Conservation (phyloP, 2,888 invertebrate genomes). For the Agrochola lychnidis region DNA sequence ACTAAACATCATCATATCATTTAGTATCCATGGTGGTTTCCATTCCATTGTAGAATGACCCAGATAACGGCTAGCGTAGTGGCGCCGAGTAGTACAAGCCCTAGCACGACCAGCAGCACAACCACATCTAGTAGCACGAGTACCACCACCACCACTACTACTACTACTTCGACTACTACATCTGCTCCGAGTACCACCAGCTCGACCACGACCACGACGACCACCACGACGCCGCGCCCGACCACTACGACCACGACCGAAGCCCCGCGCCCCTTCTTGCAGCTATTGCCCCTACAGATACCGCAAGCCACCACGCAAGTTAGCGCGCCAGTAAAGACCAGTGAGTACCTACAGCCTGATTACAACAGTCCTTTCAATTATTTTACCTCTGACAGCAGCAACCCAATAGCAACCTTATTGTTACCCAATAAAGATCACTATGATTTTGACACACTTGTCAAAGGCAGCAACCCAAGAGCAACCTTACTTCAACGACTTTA, state of each 20-base stretch:
- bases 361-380: background rate
- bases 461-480: background rate
- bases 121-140: conserved; percentile 81
- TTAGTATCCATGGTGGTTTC: conserved; percentile 65
- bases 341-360: conserved; percentile 67
- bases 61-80: conserved; percentile 76
- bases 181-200: conserved; percentile 84
- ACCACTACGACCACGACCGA: conserved; percentile 74
- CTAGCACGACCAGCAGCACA: conserved; percentile 72
- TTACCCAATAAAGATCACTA: no score
- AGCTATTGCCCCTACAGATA: conserved; percentile 84
- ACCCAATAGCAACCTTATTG: background rate
- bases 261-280: conserved; percentile 82
- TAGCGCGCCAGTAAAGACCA: conserved; percentile 76
- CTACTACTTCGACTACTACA: conserved; percentile 81
- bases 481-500: no score
- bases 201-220: conserved; percentile 80
- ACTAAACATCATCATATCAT: conserved; percentile 34
- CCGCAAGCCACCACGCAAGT: conserved; percentile 70
- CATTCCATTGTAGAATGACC: conserved; percentile 80
- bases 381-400: background rate
- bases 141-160: conserved; percentile 73
- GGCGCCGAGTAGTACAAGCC: conserved; percentile 78
- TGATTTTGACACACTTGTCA: background rate
- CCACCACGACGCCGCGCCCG: conserved; percentile 75